Base-by-base conservation (phyloP, 2,797 vertebrate species). In the Sebastes iracundus region DNA sequence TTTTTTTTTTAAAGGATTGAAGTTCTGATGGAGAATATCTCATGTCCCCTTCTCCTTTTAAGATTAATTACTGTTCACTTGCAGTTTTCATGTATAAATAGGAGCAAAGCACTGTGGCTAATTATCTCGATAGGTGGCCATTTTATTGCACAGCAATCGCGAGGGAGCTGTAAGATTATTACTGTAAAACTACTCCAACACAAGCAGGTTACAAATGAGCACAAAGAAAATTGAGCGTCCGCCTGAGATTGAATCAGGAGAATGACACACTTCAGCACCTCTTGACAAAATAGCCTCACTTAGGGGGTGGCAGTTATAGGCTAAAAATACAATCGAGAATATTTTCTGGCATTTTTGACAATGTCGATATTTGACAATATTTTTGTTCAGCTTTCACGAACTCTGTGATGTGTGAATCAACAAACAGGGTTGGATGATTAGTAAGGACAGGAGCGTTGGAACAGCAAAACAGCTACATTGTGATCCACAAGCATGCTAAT, bases 81-180 rank as follows among this genome's bases (percentile, higher is more conserved):
- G 53, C 80, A 77, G 69, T 82, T 90, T 79, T 85, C 72, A 49
- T 81, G 66, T 79, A 79, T 90, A 92, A 93, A 92, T 86, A 88
- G 79, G 75, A 86, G 90, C 76, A 86, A 92, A 92, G 83, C 52
- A 79, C 75, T 42, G 60, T 78, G 35, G 84, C 67, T 92, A 88
- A 93, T 93, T 95, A 93, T 90, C 89, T 90, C 87, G 2, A 87
- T 92, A 76, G 91, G 93, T 88, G 90, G 87, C 83, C 85, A 72
- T 92, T 90, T 93, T 90, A 86, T 84, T 89, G 83, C 85, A 69
- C 74, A 53, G 87, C 90, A 76, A 77, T 90, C 79, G 30, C 79
- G 11, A 74, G 85, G 85, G 87, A 91, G 79, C 85, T 72, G 67
- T 63, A 62, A 77, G 81, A 89, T 86, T 85, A 90, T 88, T 81